Base-by-base conservation (phyloP, 2,113 vertebrate genomes). In the Eleginops maclovinus region DNA sequence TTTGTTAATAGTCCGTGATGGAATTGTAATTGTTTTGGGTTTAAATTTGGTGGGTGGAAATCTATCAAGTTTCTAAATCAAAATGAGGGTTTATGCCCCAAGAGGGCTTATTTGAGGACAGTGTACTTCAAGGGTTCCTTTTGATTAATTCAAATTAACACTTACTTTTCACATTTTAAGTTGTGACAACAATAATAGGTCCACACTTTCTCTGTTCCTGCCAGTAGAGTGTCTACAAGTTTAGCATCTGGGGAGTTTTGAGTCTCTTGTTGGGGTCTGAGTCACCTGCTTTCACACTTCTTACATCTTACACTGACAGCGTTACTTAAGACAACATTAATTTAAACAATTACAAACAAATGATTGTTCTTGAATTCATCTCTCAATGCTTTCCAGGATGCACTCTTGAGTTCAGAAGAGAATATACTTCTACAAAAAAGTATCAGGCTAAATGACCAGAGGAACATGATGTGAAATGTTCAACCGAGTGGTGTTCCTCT, bases 401-500 rank as follows among this genome's bases (percentile, higher is more conserved):
- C 4, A 3, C 10, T 9, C 61, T 40, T 56, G 19, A 36, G 46
- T 60, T 60, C 26, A 72, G 36, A 2, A 13, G 61, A 26, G 51
- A 9, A 58, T 50, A 26, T 16, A 40, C 53, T 40, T 49, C 11
- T 49, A 72, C 22, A 41, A 51, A 61, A 19, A 47, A 17, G 13
- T 10, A 1, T 16, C 43, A 49, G n/a, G 16, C 21, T 21, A 55
- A 68, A 36, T 9, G 19, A n/a, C 17, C 40, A 62, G 36, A 26
- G 50, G 69, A 67, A 15, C 21, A 46, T 4, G 46, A 44, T 22
- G 60, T 50, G 44, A 80, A 36, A 47, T n/a, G 19, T 44, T 44
- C 31, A 43, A 26, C 22, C 2, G 28, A 3, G 69, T 13, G 40
- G 16, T 31, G 79, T 75, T 69, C 72, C 79, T 75, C 79, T 75